Conservation (phyloP, 2,888 invertebrate species). For the Onchidella celtica region DNA sequence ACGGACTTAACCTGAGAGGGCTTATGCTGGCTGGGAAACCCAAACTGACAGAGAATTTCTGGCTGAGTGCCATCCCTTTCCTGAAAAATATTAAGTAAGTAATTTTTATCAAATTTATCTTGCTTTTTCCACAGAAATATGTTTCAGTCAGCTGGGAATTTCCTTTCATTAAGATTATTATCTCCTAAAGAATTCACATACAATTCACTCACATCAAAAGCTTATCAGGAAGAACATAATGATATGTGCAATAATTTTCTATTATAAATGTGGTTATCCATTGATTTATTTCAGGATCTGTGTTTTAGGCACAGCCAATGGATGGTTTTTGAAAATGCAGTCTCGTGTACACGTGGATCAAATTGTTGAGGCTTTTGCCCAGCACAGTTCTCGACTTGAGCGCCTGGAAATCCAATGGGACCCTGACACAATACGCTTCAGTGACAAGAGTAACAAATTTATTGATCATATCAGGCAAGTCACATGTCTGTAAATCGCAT, state of each 20-base stretch:
- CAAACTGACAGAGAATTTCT: constrained; percentile 98
- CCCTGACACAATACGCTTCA: constrained; percentile 98
- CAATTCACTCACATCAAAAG: no score
- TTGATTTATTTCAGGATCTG: constrained; percentile 86
- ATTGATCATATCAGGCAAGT: constrained; percentile 93
- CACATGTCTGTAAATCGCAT: no score
- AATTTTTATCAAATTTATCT: neutral
- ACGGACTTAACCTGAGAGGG: constrained; percentile 94
- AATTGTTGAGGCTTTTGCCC: constrained; percentile 97
- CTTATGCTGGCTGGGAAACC: constrained; percentile 96
- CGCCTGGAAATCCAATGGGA: constrained; percentile 98
- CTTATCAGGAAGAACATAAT: no score
- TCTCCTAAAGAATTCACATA: no score
- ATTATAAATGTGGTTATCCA: no score
- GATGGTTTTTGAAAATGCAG: constrained; percentile 95
- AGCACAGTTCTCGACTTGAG: constrained; percentile 92
- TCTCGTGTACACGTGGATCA: constrained; percentile 91
- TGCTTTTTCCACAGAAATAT: no score
- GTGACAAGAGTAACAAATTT: constrained; percentile 99
- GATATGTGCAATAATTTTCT: no score
- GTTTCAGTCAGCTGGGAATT: no score
- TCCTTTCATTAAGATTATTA: no score
- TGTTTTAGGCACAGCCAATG: constrained; percentile 97
- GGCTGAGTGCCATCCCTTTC: constrained; percentile 96
- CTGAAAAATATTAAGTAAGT: constrained; percentile 93